Evolutionary conservation across 2,797 vertebrate genomes (phyloP).

Genomic region (Gephyroberyx darwinii): DNA sequence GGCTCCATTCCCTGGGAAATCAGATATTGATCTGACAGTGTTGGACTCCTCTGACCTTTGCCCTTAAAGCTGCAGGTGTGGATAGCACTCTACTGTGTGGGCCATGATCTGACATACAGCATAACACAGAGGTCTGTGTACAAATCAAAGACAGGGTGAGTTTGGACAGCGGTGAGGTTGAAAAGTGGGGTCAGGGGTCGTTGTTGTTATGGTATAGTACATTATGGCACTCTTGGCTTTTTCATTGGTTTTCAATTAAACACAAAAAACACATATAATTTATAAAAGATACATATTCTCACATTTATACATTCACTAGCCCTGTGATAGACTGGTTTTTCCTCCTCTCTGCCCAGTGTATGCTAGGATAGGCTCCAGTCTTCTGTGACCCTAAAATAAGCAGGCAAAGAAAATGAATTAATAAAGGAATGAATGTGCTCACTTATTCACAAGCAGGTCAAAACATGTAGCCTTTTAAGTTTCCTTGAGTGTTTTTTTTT

Average conservation of each 20-base stretch:
- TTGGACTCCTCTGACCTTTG: conserved; percentile 50
- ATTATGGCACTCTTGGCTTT: conserved; percentile 12
- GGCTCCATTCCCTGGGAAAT: conserved; percentile 52
- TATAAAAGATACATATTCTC: no score
- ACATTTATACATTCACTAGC: no score
- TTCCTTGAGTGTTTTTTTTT: no score
- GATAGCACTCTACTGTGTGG: conserved; percentile 21
- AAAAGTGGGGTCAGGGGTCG: conserved; percentile 30
- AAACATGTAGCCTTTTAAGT: no score
- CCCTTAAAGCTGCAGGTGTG: conserved; percentile 53
- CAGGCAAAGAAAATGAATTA: no score
- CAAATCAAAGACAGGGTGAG: conserved; percentile 55
- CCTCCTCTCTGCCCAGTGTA: no score
- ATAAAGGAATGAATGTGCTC: no score
- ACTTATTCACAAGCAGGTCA: no score
- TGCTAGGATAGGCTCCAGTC: no score
- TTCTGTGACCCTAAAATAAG: no score
- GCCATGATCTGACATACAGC: conserved; percentile 45
- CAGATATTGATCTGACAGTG: conserved; percentile 59
- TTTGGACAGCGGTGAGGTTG: conserved; percentile 30
- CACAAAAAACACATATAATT: no score
- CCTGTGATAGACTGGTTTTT: no score
- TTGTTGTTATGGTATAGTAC: conserved; percentile 17
- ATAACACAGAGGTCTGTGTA: conserved; percentile 23
- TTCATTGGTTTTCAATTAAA: not conserved